Conservation (phyloP, 2,797 vertebrate genomes). For the Danio albolineatus region DNA sequence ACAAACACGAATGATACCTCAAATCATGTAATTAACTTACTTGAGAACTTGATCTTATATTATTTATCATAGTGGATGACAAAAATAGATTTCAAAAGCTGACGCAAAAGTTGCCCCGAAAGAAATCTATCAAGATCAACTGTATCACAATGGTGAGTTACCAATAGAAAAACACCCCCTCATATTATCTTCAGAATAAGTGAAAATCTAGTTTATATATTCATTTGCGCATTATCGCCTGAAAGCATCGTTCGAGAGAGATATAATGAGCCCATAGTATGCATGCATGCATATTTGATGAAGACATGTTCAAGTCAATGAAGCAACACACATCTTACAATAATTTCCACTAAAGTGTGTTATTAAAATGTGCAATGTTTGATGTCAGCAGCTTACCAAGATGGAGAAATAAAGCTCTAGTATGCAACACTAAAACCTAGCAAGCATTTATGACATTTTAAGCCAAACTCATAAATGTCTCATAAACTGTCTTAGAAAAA, state of each 20-base stretch:
- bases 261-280: not conserved
- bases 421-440: not conserved
- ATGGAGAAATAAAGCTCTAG: not conserved
- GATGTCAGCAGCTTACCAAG: not conserved
- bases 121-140: too few relatives aligned
- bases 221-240: slow-evolving; percentile 1
- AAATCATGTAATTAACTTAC: not conserved
- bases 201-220: not conserved
- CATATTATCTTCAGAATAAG: not conserved
- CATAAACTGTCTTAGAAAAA: not conserved
- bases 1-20: not conserved
- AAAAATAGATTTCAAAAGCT: too few relatives aligned
- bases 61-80: too few relatives aligned
- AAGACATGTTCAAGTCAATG: slow-evolving; percentile 15
- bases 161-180: not conserved
- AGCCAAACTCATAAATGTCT: not conserved
- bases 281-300: slow-evolving; percentile 9
- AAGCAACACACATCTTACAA: not conserved
- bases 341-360: not conserved
- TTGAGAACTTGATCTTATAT: too few relatives aligned
- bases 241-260: not conserved
- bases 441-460: not conserved
- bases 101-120: too few relatives aligned
- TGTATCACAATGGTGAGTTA: not conserved
- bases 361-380: slow-evolving; percentile 12